Base-by-base conservation (phyloP, 2,113 vertebrate species). In the Entosphenus tridentatus region DNA sequence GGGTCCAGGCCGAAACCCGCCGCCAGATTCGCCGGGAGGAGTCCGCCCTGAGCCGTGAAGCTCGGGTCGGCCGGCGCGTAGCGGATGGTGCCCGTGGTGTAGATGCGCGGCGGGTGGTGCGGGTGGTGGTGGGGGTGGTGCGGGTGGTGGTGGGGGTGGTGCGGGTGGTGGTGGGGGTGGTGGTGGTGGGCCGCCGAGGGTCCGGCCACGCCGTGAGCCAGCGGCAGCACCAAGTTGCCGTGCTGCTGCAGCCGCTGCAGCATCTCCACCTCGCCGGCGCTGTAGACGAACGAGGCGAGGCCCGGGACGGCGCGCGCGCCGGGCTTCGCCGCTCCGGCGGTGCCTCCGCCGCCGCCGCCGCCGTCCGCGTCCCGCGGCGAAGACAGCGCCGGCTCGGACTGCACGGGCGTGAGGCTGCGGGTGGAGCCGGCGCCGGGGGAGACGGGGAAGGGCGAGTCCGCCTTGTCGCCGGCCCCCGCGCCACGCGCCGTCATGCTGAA, bases 71-170 rank as follows among this genome's bases (percentile, higher is more conserved):
- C 91, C 17, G 93, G 93, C 13, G 93, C 93, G 73, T 98, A 96
- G 73, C 93, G 85, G 80, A 98, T 98, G 77, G 93, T 98, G 74
- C 93, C 93, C 57, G 90, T 93, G 80, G 93, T 98, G 83, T 96
- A 98, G 80, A 98, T 89, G 75, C 93, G 85, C 68, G 90, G 88
- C n/a, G 21, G 21, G 62, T n/a, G n/a, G 62, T 65, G 62, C n/a
- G n/a, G 62, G n/a, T 65, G 62, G 62, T 16, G 21, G 62, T 21
- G n/a, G 21, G 18, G 8, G 62, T 65, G n/a, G 21, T 16, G 62
- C n/a, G 62, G 21, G 21, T n/a, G n/a, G 62, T n/a, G n/a, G 78
- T 96, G 78, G 12, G 92, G 93, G 69, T 65, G 95, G 95, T 74
- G 96, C 82, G 81, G 96, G 84, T 72, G 91, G 87, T 72, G 88